Percentiles rank a stretch among this genome's conserved stretches.
phyloP scores from a whole-genome alignment of 2,888 invertebrate species.

The Protophormia terraenovae region DNA sequence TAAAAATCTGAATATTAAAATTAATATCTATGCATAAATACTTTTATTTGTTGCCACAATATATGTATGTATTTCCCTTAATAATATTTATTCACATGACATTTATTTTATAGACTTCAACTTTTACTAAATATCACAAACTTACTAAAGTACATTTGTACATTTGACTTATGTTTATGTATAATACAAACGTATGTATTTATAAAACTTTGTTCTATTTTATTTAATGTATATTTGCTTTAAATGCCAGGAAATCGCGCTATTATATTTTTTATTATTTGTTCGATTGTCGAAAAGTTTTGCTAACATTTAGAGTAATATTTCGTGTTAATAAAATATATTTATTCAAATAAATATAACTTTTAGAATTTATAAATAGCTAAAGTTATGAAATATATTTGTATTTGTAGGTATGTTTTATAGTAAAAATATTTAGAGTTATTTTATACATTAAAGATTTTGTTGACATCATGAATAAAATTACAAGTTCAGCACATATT shows the following conservation, averaged over 20 bases:
- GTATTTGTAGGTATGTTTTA: too few relatives aligned
- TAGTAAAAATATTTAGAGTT: too few relatives aligned
- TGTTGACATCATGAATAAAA: too few relatives aligned
- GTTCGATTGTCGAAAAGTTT: slow-evolving; percentile 2
- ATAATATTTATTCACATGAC: not conserved
- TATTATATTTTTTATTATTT: not conserved
- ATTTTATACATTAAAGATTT: too few relatives aligned
- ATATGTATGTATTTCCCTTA: not conserved
- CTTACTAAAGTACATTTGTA: too few relatives aligned
- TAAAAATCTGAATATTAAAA: not conserved
- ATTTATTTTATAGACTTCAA: not conserved
- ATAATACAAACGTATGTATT: too few relatives aligned
- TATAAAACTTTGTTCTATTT: not conserved
- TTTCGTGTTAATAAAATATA: slow-evolving; percentile 8
- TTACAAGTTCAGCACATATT: too few relatives aligned
- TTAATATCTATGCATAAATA: not conserved
- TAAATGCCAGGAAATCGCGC: not conserved
- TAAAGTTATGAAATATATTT: not conserved
- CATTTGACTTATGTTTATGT: not conserved
- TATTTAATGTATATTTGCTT: slow-evolving; percentile 6
- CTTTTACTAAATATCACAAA: not conserved
- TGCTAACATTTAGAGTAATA: slow-evolving; percentile 12
- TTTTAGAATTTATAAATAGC: not conserved
- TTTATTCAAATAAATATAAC: not conserved
- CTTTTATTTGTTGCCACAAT: not conserved